Conservation (phyloP, 1,140 invertebrate genomes). For the Sesamia nonagrioides region DNA sequence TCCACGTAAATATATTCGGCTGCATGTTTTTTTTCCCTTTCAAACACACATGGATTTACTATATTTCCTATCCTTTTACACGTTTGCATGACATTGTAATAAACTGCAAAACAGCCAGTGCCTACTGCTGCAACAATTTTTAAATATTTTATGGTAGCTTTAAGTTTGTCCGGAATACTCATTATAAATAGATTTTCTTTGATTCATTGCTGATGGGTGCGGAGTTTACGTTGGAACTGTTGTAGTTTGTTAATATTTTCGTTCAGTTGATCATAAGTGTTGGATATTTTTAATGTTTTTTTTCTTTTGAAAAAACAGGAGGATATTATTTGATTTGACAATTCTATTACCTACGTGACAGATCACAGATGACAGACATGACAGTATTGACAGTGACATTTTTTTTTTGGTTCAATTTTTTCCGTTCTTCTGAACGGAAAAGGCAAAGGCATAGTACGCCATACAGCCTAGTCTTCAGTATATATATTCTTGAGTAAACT, state of each 20-base stretch:
- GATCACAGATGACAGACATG: too few relatives aligned
- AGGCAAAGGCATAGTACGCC: too few relatives aligned
- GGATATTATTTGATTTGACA: too few relatives aligned
- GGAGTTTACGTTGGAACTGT: background rate
- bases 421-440: too few relatives aligned
- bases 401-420: too few relatives aligned
- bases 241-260: background rate
- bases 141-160: slow-evolving; percentile 70
- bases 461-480: too few relatives aligned
- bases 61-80: slow-evolving; percentile 68
- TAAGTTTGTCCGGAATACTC: slow-evolving; percentile 74
- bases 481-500: too few relatives aligned
- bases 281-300: too few relatives aligned
- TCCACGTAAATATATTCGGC: slow-evolving; percentile 83
- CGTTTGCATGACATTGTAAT: slow-evolving; percentile 71
- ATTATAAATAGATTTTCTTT: slow-evolving; percentile 42
- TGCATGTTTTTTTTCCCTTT: slow-evolving; percentile 74
- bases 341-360: too few relatives aligned
- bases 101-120: slow-evolving; percentile 63
- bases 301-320: too few relatives aligned
- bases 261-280: too few relatives aligned
- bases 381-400: too few relatives aligned
- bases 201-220: background rate
- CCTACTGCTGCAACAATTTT: slow-evolving; percentile 68
- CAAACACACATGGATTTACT: slow-evolving; percentile 75